Evolutionary conservation across 2,113 vertebrate species (phyloP).

Genomic region (Laticauda colubrina): DNA sequence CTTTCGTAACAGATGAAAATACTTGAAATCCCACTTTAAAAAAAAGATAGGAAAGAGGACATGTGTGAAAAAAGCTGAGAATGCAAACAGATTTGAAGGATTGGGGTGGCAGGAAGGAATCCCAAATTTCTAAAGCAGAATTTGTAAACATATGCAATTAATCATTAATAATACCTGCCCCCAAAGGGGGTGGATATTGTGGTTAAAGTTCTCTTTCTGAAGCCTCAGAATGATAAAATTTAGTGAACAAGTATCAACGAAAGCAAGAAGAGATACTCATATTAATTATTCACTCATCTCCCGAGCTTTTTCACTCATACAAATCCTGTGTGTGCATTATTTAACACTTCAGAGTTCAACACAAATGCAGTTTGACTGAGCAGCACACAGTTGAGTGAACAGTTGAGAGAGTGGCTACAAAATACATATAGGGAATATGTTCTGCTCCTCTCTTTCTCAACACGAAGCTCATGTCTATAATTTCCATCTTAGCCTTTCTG

Average conservation of each 20-base stretch:
- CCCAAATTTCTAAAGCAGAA: not conserved
- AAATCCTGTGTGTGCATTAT: constrained; percentile 29
- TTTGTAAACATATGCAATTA: not conserved
- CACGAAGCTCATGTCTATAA: not conserved
- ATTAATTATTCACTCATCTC: constrained; percentile 8
- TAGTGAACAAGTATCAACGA: not conserved
- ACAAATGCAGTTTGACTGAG: constrained; percentile 7
- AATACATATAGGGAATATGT: not conserved
- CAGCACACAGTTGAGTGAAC: constrained; percentile 1
- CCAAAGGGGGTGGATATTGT: not conserved
- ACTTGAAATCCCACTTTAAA: not conserved
- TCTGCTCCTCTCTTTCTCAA: not conserved
- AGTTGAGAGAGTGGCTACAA: not conserved
- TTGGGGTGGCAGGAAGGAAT: not conserved
- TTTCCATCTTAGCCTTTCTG: not conserved
- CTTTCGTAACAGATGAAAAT: not conserved
- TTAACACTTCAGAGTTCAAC: constrained; percentile 26
- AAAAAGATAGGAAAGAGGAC: not conserved
- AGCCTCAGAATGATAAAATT: constrained; percentile 14
- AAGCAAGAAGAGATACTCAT: not conserved
- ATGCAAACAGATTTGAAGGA: not conserved
- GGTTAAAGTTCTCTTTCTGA: not conserved
- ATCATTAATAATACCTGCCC: not conserved
- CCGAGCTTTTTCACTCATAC: not conserved
- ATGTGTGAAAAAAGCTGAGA: not conserved